A percentile compares a stretch with the other conserved stretches of the same genome.
Conservation (phyloP, 1,140 invertebrate genomes). For the Bombus ignitus region DNA sequence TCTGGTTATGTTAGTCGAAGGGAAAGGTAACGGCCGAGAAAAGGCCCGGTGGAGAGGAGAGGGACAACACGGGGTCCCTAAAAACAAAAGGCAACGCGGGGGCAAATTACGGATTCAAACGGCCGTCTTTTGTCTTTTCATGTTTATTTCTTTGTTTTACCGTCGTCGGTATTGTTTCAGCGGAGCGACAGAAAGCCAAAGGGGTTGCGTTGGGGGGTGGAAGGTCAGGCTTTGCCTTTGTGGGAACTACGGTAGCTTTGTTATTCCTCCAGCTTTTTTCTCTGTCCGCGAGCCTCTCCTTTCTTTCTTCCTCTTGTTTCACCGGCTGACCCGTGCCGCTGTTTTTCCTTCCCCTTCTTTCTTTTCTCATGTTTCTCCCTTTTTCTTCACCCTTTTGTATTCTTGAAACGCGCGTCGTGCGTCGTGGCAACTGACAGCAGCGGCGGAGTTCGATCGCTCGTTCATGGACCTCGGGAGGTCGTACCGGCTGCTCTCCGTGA, state of each 20-base stretch:
- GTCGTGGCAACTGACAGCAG: constrained; percentile 22
- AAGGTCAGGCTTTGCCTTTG: constrained; percentile 54
- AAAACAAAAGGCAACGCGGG: constrained; percentile 76
- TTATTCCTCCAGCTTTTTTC: constrained; percentile 27
- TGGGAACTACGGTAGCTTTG: constrained; percentile 54
- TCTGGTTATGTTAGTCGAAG: constrained; percentile 52
- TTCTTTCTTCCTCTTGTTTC: constrained; percentile 32
- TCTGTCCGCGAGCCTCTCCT: constrained; percentile 7
- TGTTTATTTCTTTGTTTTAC: constrained; percentile 82
- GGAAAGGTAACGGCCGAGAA: constrained; percentile 39
- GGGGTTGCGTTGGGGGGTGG: constrained; percentile 24
- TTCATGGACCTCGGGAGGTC: constrained; percentile 37
- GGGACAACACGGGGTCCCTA: constrained; percentile 60
- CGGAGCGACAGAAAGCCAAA: constrained; percentile 31
- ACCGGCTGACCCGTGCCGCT: constrained; percentile 48
- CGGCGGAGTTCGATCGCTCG: constrained; percentile 16
- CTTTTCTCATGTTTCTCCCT: neutral
- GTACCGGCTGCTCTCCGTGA: neutral
- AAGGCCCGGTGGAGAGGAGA: neutral
- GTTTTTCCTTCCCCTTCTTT: neutral
- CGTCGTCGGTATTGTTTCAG: constrained; percentile 78
- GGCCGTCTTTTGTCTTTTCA: constrained; percentile 79
- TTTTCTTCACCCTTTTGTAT: constrained; percentile 19
- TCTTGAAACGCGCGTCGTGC: neutral
- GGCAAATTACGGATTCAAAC: constrained; percentile 82